phyloP scores from a whole-genome alignment of 1,140 invertebrate genomes.

The Lepidurus apus region DNA sequence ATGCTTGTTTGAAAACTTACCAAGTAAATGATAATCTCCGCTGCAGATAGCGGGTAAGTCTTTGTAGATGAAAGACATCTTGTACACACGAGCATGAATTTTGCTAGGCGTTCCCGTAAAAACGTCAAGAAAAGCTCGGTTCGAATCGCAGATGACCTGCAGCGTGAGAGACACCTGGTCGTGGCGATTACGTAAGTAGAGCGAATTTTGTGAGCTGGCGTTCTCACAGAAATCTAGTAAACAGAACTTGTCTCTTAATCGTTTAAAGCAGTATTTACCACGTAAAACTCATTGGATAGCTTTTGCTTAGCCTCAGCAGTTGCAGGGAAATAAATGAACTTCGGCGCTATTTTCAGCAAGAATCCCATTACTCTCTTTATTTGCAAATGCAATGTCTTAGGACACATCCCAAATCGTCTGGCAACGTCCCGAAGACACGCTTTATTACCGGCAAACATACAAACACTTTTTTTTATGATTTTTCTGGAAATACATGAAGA shows the following conservation, averaged over 20 bases:
- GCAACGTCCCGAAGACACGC: constrained; percentile 25
- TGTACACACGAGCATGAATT: constrained; percentile 39
- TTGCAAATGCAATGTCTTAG: constrained; percentile 24
- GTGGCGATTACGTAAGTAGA: constrained; percentile 39
- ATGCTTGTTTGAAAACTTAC: neutral
- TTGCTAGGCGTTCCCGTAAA: constrained; percentile 40
- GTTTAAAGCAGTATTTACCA: constrained; percentile 4
- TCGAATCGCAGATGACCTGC: constrained; percentile 39
- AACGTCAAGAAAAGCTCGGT: constrained; percentile 39
- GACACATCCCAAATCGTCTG: constrained; percentile 17
- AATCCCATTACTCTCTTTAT: constrained; percentile 10
- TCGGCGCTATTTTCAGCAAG: constrained; percentile 24
- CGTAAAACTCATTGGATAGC: constrained; percentile 23
- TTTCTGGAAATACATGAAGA: neutral
- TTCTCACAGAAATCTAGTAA: constrained; percentile 29
- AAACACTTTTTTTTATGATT: constrained; percentile 2
- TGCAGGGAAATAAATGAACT: constrained; percentile 23
- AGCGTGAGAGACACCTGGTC: constrained; percentile 39
- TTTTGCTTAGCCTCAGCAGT: neutral
- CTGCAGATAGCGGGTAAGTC: constrained; percentile 37
- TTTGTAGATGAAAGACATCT: constrained; percentile 34
- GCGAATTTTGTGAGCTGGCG: constrained; percentile 37
- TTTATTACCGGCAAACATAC: constrained; percentile 26
- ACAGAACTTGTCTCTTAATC: neutral
- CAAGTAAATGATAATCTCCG: constrained; percentile 39